Evolutionary conservation across 2,797 vertebrate species (phyloP).

Genomic region (Meda fulgida): DNA sequence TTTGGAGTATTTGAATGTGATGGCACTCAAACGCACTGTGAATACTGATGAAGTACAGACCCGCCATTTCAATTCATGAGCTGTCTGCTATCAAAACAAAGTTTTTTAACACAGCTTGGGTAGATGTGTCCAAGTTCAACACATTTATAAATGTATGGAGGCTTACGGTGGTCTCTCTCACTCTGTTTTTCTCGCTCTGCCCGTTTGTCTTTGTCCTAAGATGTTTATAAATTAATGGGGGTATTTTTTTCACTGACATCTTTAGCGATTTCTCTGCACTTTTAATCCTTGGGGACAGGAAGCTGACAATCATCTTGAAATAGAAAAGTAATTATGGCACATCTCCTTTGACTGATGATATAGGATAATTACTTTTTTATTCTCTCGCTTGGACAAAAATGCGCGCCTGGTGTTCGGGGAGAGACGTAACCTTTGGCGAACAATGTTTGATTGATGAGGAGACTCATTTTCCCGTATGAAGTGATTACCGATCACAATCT

Average conservation of each 20-base stretch:
- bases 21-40: conserved; percentile 16
- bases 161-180: conserved; percentile 12
- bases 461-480: conserved; percentile 70
- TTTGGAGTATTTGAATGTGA: conserved; percentile 20
- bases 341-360: conserved; percentile 80
- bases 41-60: conserved; percentile 45
- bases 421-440: conserved; percentile 80
- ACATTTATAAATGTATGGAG: conserved; percentile 6
- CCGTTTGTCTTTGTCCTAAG: conserved; percentile 44
- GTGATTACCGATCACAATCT: conserved; percentile 77
- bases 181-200: conserved; percentile 20
- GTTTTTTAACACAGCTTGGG: conserved; percentile 20
- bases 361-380: conserved; percentile 84
- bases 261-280: conserved; percentile 63
- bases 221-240: conserved; percentile 54
- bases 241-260: conserved; percentile 11
- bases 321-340: conserved; percentile 76
- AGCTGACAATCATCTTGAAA: conserved; percentile 71
- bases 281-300: conserved; percentile 74
- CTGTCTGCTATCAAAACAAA: conserved; percentile 16
- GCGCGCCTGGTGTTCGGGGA: conserved; percentile 69
- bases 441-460: conserved; percentile 78
- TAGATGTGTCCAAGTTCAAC: conserved; percentile 17
- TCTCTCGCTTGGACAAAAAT: conserved; percentile 68
- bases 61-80: conserved; percentile 25